These are phyloP conservation scores for Platyrinchus mystaceus DNA, from an alignment of 2,797 vertebrate genomes.

Conservation along the genomic window DNA sequence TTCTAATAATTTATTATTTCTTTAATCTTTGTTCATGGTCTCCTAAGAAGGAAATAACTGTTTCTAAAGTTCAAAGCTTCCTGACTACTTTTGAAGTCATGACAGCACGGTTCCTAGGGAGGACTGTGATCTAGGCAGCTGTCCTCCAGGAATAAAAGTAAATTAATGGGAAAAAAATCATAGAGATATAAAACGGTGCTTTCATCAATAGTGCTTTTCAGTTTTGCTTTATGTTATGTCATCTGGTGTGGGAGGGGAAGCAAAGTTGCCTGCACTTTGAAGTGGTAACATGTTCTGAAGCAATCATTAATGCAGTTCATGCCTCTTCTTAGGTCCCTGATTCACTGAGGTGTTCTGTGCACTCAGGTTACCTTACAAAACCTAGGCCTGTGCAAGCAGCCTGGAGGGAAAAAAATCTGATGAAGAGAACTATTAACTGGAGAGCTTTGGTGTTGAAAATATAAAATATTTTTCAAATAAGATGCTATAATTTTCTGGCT, in stretches of 20 bases:
- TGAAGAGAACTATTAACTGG: background rate
- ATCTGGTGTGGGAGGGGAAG: conserved; percentile 32
- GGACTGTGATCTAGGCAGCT: conserved; percentile 22
- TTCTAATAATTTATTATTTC: conserved; percentile 17
- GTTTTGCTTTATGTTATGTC: conserved; percentile 48
- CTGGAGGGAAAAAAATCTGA: background rate
- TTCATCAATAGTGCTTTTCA: conserved; percentile 47
- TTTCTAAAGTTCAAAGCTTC: conserved; percentile 65
- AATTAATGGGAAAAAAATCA: conserved; percentile 36
- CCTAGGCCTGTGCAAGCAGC: background rate
- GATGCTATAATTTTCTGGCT: background rate
- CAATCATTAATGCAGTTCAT: conserved; percentile 1
- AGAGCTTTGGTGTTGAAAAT: background rate
- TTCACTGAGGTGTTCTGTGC: background rate
- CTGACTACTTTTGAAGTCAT: conserved; percentile 59
- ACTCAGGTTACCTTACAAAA: background rate
- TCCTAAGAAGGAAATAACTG: conserved; percentile 14
- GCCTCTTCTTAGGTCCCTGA: background rate
- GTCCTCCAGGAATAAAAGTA: conserved; percentile 51
- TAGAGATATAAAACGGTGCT: background rate
- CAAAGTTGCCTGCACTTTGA: conserved; percentile 38
- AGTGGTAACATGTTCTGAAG: conserved; percentile 27
- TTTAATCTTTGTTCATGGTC: conserved; percentile 31
- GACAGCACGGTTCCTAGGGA: conserved; percentile 16
- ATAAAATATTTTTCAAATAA: background rate